phyloP scores from a whole-genome alignment of 1,140 invertebrate species.

The Papilio polyxenes region DNA sequence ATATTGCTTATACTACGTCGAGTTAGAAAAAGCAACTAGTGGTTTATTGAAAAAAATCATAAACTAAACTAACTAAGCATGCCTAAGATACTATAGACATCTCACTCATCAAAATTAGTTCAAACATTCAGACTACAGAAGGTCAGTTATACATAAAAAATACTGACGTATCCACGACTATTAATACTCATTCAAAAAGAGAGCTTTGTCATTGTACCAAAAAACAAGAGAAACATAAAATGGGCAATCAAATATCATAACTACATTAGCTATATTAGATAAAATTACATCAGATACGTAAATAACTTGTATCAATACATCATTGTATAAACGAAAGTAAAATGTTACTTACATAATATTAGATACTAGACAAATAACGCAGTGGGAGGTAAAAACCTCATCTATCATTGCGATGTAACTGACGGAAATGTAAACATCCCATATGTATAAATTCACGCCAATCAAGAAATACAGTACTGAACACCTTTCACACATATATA shows the following conservation, averaged over 20 bases:
- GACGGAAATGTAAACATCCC: constrained; percentile 13
- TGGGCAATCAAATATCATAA: background rate
- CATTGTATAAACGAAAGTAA: constrained; percentile 22
- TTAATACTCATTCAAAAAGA: too few relatives aligned
- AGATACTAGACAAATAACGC: constrained; percentile 6
- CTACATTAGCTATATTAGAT: background rate
- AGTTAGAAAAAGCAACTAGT: too few relatives aligned
- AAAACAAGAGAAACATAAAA: background rate
- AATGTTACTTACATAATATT: constrained; percentile 10
- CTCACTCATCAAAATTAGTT: too few relatives aligned
- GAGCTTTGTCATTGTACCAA: background rate
- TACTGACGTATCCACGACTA: too few relatives aligned
- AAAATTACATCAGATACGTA: constrained; percentile 22
- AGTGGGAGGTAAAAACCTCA: constrained; percentile 23
- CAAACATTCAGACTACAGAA: too few relatives aligned
- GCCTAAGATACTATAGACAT: too few relatives aligned
- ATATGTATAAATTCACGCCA: constrained; percentile 27
- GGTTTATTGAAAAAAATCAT: too few relatives aligned
- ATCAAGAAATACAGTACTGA: constrained; percentile 31
- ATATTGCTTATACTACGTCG: too few relatives aligned
- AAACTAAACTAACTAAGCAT: too few relatives aligned
- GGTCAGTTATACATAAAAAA: too few relatives aligned
- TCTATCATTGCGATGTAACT: constrained; percentile 20
- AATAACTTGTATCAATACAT: constrained; percentile 21
- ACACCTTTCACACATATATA: constrained; percentile 23